Percentiles rank a stretch among this genome's conserved stretches.
phyloP scores from a whole-genome alignment of 30 jellyfish, hydroid and myxozoan species.

The Clytia hemisphaerica region DNA sequence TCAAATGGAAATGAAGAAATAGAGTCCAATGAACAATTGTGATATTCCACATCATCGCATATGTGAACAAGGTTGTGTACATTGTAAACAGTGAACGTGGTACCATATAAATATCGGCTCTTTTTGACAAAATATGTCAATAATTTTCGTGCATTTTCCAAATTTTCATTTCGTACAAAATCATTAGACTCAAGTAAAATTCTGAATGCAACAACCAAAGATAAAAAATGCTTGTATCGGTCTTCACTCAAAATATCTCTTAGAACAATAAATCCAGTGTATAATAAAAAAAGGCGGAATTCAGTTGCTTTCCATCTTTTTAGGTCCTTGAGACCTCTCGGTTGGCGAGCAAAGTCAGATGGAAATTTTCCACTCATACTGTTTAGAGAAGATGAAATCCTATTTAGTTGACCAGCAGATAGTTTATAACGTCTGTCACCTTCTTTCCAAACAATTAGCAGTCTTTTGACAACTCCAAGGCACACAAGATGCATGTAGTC shows the following conservation, averaged over 20 bases:
- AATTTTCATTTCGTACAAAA: not conserved
- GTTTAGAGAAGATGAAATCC: slow-evolving; percentile 10
- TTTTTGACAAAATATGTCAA: slow-evolving; percentile 28
- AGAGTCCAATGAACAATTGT: slow-evolving; percentile 21
- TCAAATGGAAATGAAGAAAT: slow-evolving; percentile 40
- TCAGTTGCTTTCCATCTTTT: slow-evolving; percentile 52
- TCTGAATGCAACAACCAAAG: slow-evolving; percentile 27
- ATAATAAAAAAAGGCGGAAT: slow-evolving; percentile 33
- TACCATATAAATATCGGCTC: slow-evolving; percentile 29
- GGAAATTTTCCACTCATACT: slow-evolving; percentile 24
- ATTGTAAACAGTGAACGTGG: slow-evolving; percentile 25
- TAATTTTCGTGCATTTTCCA: slow-evolving; percentile 36
- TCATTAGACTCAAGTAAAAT: slow-evolving; percentile 35
- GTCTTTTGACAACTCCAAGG: too few species aligned
- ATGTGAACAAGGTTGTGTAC: slow-evolving; percentile 33
- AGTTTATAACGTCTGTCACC: slow-evolving; percentile 31
- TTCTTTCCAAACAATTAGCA: slow-evolving; percentile 9
- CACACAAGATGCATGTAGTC: too few species aligned
- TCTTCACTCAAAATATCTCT: slow-evolving; percentile 12
- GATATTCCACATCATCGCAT: slow-evolving; percentile 16
- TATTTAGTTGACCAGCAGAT: slow-evolving; percentile 15
- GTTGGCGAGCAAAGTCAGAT: slow-evolving; percentile 41
- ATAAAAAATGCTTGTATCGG: slow-evolving; percentile 19
- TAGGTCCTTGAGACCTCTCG: slow-evolving; percentile 16
- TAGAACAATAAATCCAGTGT: slow-evolving; percentile 43